Evolutionary conservation across 2,888 invertebrate genomes (phyloP), one percentile per base, ranked within the genome.

Genomic region (Sicus ferrugineus): DNA sequence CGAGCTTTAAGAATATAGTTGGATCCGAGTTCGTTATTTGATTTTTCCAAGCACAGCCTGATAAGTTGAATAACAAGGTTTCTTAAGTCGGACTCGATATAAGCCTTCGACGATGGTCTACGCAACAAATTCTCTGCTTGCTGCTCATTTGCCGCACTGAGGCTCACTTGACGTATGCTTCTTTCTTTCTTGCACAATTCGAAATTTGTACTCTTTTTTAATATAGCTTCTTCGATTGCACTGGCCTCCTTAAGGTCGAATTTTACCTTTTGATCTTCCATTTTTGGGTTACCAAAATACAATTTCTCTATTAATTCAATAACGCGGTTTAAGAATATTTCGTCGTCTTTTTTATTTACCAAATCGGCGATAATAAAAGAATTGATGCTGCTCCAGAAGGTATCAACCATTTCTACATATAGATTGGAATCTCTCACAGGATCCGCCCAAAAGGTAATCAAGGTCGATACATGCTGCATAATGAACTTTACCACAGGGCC

Each of bases 391-490:
- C 72, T 72, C 85, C 85, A 85, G 69, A 85, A 85, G 30, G 70
- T 73, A 34, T 76, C 73, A 46, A 79, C 75, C 67, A 77, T 76
- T 58, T 75, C 77, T 54, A 69, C 63, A 73, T 81, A 84, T 14
- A 83, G 21, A 23, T 67, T n/a, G 2, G 80, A 78, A 6, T 78
- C 72, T 4, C 84, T 75, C 34, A 74, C 73, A 4, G n/a, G 87
- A 79, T 87, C 86, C 73, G 86, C 86, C 89, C 89, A 90, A 76
- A 88, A 89, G n/a, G 88, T 87, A 42, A 89, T 76, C 42, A 90
- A 76, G 3, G 84, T 83, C 0, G 88, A 81, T 1, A 87, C 81
- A 73, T 89, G 87, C 67, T 83, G 84, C 73, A 87, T 89, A 38
- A 89, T 80, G 26, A 82, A 80, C 75, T 87, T 87, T 46, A 84